Conservation (phyloP, 2,113 vertebrate species). For the Aegithalos caudatus region DNA sequence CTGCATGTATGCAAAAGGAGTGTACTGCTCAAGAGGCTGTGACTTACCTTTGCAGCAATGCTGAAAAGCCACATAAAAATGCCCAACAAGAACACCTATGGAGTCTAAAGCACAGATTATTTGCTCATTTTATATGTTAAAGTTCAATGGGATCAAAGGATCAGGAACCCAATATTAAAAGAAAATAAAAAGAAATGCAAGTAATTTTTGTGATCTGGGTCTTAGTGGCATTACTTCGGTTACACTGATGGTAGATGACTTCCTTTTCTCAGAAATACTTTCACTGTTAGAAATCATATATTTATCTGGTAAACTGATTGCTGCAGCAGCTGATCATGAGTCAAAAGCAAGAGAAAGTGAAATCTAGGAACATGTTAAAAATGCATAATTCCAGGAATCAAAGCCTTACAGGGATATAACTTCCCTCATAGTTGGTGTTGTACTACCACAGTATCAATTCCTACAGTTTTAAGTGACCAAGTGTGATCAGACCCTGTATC, state of each 20-base stretch:
- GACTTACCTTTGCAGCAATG: neutral
- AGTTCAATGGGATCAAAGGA: constrained; percentile 55
- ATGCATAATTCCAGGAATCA: neutral
- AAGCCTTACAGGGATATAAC: neutral
- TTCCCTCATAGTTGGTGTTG: neutral
- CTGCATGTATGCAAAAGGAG: neutral
- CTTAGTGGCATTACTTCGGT: neutral
- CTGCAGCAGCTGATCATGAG: neutral
- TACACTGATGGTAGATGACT: neutral
- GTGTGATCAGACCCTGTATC: neutral
- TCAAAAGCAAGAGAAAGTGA: constrained; percentile 14
- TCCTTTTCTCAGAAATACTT: neutral
- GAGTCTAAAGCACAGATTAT: neutral
- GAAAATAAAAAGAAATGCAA: constrained; percentile 25
- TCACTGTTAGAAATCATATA: neutral
- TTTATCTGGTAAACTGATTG: constrained; percentile 21
- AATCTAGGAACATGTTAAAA: neutral
- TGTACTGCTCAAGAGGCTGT: neutral
- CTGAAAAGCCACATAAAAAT: constrained; percentile 9
- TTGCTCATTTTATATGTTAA: constrained; percentile 26
- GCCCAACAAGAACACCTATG: neutral
- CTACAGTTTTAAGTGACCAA: neutral
- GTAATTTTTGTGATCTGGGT: neutral
- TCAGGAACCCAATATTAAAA: constrained; percentile 37
- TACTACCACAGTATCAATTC: neutral